These are phyloP conservation scores for Xiphorhynchus elegans DNA, from an alignment of 2,113 vertebrate genomes.

Conservation along the genomic window DNA sequence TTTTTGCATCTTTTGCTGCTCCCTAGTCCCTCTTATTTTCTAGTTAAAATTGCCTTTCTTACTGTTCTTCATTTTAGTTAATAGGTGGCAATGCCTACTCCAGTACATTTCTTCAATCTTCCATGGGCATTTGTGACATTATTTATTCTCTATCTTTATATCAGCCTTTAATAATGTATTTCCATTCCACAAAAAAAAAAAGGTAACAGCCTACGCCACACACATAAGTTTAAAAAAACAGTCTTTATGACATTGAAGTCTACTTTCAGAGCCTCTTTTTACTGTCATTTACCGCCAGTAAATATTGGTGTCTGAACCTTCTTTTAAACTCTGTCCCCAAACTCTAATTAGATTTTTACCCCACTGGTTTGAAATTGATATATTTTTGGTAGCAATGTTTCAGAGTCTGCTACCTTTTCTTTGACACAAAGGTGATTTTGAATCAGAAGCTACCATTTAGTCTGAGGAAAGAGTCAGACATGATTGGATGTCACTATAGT, in stretches of 20 bases:
- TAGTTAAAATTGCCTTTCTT: neutral
- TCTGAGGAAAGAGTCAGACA: neutral
- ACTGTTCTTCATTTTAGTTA: neutral
- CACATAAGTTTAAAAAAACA: rapidly evolving
- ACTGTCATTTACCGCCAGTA: neutral
- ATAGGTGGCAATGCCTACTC: neutral
- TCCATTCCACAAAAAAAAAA: neutral
- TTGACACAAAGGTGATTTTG: neutral
- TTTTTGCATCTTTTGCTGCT: neutral
- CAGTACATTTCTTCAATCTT: neutral
- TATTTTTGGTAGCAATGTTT: neutral
- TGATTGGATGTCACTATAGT: neutral
- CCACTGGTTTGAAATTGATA: neutral
- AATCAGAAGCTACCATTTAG: neutral
- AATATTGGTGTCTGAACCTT: neutral
- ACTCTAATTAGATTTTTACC: neutral
- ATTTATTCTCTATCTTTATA: neutral
- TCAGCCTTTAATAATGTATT: neutral
- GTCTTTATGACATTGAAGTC: neutral
- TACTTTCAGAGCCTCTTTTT: neutral
- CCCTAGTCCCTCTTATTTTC: neutral
- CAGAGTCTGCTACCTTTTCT: neutral
- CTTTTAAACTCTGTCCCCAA: neutral
- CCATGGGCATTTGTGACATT: neutral
- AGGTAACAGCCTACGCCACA: no score